Evolutionary conservation across 2,888 invertebrate species (phyloP), one percentile per base, ranked within the genome.

Genomic region (Laspeyria flexula): DNA sequence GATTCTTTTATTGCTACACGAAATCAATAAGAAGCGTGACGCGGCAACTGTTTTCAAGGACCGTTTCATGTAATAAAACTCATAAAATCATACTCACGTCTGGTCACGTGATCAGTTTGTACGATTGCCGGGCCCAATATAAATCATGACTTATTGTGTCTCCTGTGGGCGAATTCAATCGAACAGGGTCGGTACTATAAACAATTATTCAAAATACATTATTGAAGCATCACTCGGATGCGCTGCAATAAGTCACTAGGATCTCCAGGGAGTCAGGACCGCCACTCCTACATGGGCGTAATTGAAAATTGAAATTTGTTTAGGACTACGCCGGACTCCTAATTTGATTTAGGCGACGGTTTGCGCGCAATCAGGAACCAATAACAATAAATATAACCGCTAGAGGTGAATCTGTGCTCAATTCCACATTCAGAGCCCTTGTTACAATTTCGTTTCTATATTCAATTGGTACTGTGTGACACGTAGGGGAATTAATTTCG

Each of bases 261-360:
- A 74, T 75, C 90, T 85, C 86, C 59, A 62, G 89, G 87, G 90
- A 86, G 61, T 68, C 62, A 64, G 69, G 66, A 70, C 75, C 68
- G 77, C 79, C 78, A 82, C 79, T 84, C 79, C 80, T 82, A 77
- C 80, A 72, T 78, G 76, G 64, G 75, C 81, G 87, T 90, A 90
- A 91, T 91, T 90, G 90, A 88, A 88, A 90, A 90, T 90, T 89
- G 88, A 90, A 91, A 92, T 91, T 92, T 91, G 88, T 90, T 90
- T 90, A 90, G 90, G 90, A 86, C 82, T 79, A 79, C 77, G 77
- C 75, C 75, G 82, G 82, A 73, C 77, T 79, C 65, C 81, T 90
- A 89, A 91, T 89, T 91, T 81, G 84, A 90, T 90, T 88, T 83
- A 63, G 81, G 79, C 75, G 81, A 79, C 77, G 79, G 74, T 72